Evolutionary conservation across 1,140 invertebrate species (phyloP), one percentile per base, ranked within the genome.

Genomic region (Penaeus indicus): DNA sequence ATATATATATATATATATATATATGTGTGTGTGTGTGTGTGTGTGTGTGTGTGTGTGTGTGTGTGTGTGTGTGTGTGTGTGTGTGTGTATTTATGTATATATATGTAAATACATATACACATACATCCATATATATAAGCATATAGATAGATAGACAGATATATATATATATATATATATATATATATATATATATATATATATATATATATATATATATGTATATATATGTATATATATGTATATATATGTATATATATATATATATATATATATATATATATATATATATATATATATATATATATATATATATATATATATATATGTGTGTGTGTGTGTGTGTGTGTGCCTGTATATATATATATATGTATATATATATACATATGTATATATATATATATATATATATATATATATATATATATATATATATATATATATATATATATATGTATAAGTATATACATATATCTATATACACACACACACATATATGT

Each of bases 211-310:
- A 32, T 10, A 25, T 32, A 75, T 32, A 75, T 11, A 75, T 2
- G 13, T 32, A 75, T 32, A 75, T 2, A 27, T 32, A 32, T 25
- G 3, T 4, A 25, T 18, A 25, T 3, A 18, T 0, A 38, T 11
- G 38, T 32, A 75, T 32, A 10, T 32, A 75, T 32, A 25, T 10
- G 25, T 25, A 72, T 25, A 72, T 25, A 72, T 25, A 3, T 25
- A 72, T 25, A 72, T 25, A 69, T 5, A 75, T 32, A 75, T 32
- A 7, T 32, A 75, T 32, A 25, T 3, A 69, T n/a, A 69, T n/a
- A 69, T n/a, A 69, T n/a, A n/a, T n/a, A 69, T n/a, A 69, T n/a
- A 69, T n/a, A 72, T 25, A 72, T 25, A 72, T 25, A 72, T 25
- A 72, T 25, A 25, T 3, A 72, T 3, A 72, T 8, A 72, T 8